Percentiles rank a stretch among this genome's conserved stretches.
Conservation (phyloP, 2,113 vertebrate species). For the Lycaon pictus region DNA sequence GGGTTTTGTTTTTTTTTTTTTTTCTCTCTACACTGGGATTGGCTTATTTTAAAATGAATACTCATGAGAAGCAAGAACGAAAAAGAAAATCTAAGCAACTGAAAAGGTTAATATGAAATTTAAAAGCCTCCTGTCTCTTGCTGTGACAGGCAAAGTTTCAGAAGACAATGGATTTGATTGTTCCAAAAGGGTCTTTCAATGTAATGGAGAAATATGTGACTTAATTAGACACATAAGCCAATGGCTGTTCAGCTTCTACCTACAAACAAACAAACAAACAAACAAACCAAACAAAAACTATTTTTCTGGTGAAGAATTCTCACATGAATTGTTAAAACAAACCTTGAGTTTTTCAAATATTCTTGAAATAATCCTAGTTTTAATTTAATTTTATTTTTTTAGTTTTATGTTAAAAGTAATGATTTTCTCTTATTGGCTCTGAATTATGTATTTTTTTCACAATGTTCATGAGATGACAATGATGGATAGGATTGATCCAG, state of each 20-base stretch:
- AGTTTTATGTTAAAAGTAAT: not conserved
- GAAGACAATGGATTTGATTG: constrained; percentile 56
- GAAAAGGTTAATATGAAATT: not conserved
- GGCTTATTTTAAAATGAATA: constrained; percentile 25
- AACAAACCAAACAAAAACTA: not conserved
- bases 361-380: not conserved
- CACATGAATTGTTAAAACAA: not conserved
- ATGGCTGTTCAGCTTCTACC: not conserved
- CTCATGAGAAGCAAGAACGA: not conserved
- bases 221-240: constrained; percentile 54
- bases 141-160: not conserved
- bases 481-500: not conserved
- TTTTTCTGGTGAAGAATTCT: not conserved
- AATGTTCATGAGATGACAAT: not conserved
- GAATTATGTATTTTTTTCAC: not conserved
- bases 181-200: not conserved
- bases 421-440: not conserved
- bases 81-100: not conserved
- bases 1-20: not conserved
- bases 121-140: not conserved
- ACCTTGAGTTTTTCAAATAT: not conserved
- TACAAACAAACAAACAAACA: too few species aligned
- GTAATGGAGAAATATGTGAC: not conserved
- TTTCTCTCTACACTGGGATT: not conserved
- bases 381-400: not conserved